Evolutionary conservation across 35 echinoderm and acorn worm genomes (phyloP).

Genomic region (Ophiothrix spiculata): DNA sequence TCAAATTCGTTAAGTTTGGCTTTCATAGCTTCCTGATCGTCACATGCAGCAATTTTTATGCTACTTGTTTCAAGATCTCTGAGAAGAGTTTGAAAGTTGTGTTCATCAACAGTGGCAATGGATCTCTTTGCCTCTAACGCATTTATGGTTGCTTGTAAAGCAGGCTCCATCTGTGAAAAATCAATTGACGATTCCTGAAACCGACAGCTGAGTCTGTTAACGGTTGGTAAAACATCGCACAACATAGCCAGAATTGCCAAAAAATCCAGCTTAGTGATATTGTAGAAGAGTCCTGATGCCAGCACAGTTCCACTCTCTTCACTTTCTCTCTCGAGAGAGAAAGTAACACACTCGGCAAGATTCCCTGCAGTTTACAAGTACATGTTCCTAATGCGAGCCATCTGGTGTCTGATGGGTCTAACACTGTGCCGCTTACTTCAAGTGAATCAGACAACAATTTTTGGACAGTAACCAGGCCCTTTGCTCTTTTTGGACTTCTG

Average conservation of each 20-base stretch:
- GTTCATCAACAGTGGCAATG: conserved; percentile 9
- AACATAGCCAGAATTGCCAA: conserved; percentile 32
- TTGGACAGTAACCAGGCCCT: not conserved
- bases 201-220: conserved; percentile 11
- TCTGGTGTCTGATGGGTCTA: not conserved
- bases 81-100: too few species aligned
- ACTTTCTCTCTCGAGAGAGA: conserved; percentile 37
- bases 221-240: conserved; percentile 25
- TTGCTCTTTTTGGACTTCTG: conserved; percentile 33
- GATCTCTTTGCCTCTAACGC: too few species aligned
- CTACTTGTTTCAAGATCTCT: too few species aligned
- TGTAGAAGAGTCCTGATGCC: conserved; percentile 1
- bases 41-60: too few species aligned
- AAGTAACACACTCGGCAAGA: conserved; percentile 8
- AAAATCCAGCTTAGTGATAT: conserved; percentile 7
- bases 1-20: not conserved
- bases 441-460: not conserved
- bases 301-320: conserved; percentile 38
- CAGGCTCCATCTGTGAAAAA: not conserved
- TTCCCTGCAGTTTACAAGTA: conserved; percentile 8
- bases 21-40: too few species aligned
- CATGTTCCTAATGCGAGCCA: conserved; percentile 32
- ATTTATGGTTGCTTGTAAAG: too few species aligned
- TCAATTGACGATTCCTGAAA: conserved; percentile 35
- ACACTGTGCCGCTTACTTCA: not conserved